Percentiles rank a stretch among this genome's conserved stretches.
phyloP scores from a whole-genome alignment of 2,888 invertebrate species.

The Nymphalis polychloros region DNA sequence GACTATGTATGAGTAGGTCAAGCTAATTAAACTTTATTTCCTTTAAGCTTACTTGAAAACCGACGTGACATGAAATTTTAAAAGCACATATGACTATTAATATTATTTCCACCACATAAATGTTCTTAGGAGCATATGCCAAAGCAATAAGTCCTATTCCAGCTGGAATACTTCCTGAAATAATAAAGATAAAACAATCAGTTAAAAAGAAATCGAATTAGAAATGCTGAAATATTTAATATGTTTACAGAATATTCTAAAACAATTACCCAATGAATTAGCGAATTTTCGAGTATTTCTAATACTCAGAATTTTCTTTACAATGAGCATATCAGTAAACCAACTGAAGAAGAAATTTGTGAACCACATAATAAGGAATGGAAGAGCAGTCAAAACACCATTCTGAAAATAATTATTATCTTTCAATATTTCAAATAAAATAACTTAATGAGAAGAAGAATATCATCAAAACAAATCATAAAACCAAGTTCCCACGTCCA shows the following conservation, averaged over 20 bases:
- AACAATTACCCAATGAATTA: slow-evolving; percentile 71
- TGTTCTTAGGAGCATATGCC: slow-evolving; percentile 76
- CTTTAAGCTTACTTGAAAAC: slow-evolving; percentile 78
- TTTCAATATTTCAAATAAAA: no score
- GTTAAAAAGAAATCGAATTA: no score
- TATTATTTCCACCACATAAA: slow-evolving; percentile 77
- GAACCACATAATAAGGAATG: slow-evolving; percentile 88
- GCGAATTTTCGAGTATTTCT: slow-evolving; percentile 82
- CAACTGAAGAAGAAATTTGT: slow-evolving; percentile 87
- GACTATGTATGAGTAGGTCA: no score
- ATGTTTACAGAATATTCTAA: background rate
- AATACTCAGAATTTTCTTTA: slow-evolving; percentile 75
- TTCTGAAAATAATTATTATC: slow-evolving; percentile 72
- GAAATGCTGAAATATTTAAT: background rate
- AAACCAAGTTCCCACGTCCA: no score
- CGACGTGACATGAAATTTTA: slow-evolving; percentile 83
- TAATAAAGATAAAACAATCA: slow-evolving; percentile 19
- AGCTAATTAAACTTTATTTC: no score
- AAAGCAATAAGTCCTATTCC: slow-evolving; percentile 80
- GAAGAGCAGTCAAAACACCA: slow-evolving; percentile 86
- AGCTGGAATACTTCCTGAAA: slow-evolving; percentile 79
- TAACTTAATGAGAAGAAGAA: no score
- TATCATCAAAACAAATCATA: no score
- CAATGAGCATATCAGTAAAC: slow-evolving; percentile 83
- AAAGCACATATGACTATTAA: slow-evolving; percentile 83